Evolutionary conservation across 2,888 invertebrate species (phyloP), one percentile per base, ranked within the genome.

Genomic region (Drosophila niveifrons): DNA sequence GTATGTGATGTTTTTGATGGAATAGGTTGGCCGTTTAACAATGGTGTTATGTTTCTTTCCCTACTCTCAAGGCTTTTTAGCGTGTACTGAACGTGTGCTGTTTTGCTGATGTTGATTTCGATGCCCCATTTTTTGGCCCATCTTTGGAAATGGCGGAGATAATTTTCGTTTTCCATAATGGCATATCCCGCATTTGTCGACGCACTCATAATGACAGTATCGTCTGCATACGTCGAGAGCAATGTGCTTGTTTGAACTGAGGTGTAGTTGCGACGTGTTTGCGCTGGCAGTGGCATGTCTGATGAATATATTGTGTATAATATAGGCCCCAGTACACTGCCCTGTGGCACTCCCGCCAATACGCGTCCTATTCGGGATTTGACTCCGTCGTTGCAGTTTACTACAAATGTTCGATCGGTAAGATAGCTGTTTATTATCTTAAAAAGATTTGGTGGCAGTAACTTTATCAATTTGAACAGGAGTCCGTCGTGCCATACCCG

Each of bases 401-500:
- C 50, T 0, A 36, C 9, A n/a, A 67, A 67, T 0, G 18, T 51
- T 0, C 64, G 48, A 4, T 43, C 10, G 1, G n/a, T 17, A 3
- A 50, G 50, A 2, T 31, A 52, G 3, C 28, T 41, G 9, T 58
- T 10, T 6, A 48, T 11, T 2, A 63, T 10, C 1, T 47, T 47
- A 3, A 15, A 57, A 1, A 46, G 28, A 7, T 10, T 6, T 1
- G 13, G 3, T 11, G 64, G 64, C 0, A 65, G 13, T 0, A 65
- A 8, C 13, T 34, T 36, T 2, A 3, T 13, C 0, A 65, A 4
- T 17, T 66, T 55, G 0, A 17, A 17, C 0, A 61, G 9, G 2
- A 63, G 48, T 1, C 66, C 66, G 0, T 31, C 18, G 1, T 66
- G 66, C 66, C 66, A 66, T 1, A 66, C 66, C 0, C 61, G n/a